Conservation (phyloP, 1,140 invertebrate species). For the Bathynomus jamesi region DNA sequence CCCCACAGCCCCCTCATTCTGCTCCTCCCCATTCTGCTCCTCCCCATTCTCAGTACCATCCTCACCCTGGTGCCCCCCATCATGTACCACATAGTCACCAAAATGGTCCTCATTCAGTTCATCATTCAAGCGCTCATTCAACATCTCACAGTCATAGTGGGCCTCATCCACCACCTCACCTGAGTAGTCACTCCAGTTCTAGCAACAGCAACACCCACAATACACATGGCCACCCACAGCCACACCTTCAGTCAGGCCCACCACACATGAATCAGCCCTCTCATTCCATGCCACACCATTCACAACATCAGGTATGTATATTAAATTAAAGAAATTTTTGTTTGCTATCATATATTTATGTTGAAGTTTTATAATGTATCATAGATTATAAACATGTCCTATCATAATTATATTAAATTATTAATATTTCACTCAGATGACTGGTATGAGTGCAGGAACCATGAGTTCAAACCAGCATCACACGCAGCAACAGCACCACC, state of each 20-base stretch:
- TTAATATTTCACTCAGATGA: background rate
- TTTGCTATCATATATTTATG: no score
- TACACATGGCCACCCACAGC: conserved; percentile 10
- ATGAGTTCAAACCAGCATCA: background rate
- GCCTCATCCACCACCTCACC: conserved; percentile 14
- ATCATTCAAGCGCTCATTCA: conserved; percentile 8
- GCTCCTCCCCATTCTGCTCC: conserved; percentile 26
- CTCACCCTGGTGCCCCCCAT: conserved; percentile 6
- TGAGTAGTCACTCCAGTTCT: conserved; percentile 11
- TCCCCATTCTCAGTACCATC: conserved; percentile 33
- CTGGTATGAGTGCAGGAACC: background rate
- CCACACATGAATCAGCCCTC: background rate
- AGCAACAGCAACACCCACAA: conserved; percentile 17
- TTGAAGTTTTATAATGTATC: no score
- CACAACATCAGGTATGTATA: background rate
- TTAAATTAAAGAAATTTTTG: background rate
- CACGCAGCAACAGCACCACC: conserved; percentile 1
- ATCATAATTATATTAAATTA: no score
- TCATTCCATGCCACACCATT: background rate
- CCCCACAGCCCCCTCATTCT: conserved; percentile 23
- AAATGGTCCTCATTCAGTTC: conserved; percentile 18
- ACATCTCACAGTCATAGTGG: conserved; percentile 14
- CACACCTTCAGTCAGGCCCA: conserved; percentile 19
- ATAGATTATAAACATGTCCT: no score
- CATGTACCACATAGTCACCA: conserved; percentile 18